Base-by-base conservation (phyloP, 2,797 vertebrate genomes). In the Mormyrus proboscirostris region DNA sequence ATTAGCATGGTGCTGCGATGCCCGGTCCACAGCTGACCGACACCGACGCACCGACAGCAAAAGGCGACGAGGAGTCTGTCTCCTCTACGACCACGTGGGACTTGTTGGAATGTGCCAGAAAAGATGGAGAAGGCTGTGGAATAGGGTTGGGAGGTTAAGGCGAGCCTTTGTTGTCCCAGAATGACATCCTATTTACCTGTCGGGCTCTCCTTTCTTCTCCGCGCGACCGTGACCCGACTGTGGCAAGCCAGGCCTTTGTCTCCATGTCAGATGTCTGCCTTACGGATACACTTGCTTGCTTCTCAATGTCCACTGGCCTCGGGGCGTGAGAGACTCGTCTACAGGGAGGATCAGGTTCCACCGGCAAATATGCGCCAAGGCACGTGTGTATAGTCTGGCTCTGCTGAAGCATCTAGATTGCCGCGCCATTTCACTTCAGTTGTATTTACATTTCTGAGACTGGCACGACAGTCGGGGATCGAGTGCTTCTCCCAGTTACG, bases 181-280 rank as follows among this genome's bases (percentile, higher is more conserved):
- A 96, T 95, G 89, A 93, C 93, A 93, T 95, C 94, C 94, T 95
- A 95, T 96, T 96, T 96, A 96, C 95, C 95, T 95, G 95, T 91
- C 89, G 86, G 93, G 92, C 94, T 93, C 50, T 1, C 89, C 92
- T 95, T 95, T 96, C 94, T 95, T 95, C 95, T 95, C 93, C 93
- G 93, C 93, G 93, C 92, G 92, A 95, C 95, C 95, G 95, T 96
- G 95, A 95, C 95, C 94, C 92, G 91, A 86, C 92, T 93, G 92
- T 93, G 92, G 55, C 95, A 94, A 94, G 93, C 90, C 93, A 92
- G 92, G 93, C 93, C 91, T 94, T 95, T 95, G 94, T 96, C 95
- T 95, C 94, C 87, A 41, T 89, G 91, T 94, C 94, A 95, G 94
- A 95, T 93, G 92, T 86, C 88, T 88, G 73, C 93, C 94, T 93